Conservation (phyloP, 2,888 invertebrate species). For the Acronicta aceris region DNA sequence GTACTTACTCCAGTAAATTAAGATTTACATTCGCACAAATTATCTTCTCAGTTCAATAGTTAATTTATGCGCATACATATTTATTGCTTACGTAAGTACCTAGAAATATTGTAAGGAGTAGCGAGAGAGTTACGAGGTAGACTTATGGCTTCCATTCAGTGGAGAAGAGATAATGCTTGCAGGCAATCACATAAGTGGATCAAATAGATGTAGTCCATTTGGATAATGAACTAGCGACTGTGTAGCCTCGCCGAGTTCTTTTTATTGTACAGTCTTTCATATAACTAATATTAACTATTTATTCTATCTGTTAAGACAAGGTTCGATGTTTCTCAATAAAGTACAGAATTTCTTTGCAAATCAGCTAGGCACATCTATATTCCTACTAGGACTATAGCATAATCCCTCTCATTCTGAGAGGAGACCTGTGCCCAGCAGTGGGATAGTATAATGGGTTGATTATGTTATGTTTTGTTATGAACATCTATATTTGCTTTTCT, state of each 20-base stretch:
- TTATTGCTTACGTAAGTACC: constrained; percentile 70
- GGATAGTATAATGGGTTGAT: too few relatives aligned
- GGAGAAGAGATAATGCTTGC: constrained; percentile 87
- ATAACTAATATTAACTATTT: constrained; percentile 68
- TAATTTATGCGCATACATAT: constrained; percentile 77
- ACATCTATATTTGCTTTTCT: neutral
- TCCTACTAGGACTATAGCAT: too few relatives aligned
- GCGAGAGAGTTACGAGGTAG: constrained; percentile 86
- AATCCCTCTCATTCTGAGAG: too few relatives aligned
- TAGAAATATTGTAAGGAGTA: constrained; percentile 83
- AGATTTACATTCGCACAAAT: constrained; percentile 29
- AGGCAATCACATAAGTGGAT: constrained; percentile 90
- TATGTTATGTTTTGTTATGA: too few relatives aligned
- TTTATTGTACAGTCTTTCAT: constrained; percentile 78
- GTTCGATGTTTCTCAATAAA: constrained; percentile 33
- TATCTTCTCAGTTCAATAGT: constrained; percentile 63
- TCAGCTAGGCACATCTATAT: neutral
- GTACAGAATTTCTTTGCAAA: constrained; percentile 13
- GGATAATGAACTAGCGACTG: constrained; percentile 88
- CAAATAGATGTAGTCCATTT: constrained; percentile 89
- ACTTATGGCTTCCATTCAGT: constrained; percentile 87
- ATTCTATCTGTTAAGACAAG: constrained; percentile 21
- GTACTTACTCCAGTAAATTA: constrained; percentile 19
- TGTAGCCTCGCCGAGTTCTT: constrained; percentile 75
- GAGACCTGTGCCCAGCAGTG: too few relatives aligned